Conservation (phyloP, 1,140 invertebrate species). For the Mylabris phalerata region DNA sequence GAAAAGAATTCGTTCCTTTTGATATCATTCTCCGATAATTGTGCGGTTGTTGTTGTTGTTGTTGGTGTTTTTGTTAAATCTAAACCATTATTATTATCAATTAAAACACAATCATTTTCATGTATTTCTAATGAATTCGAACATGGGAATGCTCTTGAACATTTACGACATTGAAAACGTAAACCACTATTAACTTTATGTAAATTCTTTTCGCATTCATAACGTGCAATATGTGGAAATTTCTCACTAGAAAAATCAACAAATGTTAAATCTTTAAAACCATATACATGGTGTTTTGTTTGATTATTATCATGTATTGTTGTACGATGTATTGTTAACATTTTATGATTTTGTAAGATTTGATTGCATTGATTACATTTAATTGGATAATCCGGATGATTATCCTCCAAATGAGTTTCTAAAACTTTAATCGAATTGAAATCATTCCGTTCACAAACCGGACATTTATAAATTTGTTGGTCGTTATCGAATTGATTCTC, state of each 20-base stretch:
- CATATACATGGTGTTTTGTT: constrained; percentile 43
- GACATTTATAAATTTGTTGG: constrained; percentile 43
- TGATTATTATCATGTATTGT: constrained; percentile 23
- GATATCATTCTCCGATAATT: constrained; percentile 46
- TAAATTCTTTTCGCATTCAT: constrained; percentile 61
- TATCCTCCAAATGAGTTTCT: constrained; percentile 62
- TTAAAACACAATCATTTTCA: constrained; percentile 48
- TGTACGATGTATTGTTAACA: constrained; percentile 57
- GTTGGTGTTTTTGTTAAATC: constrained; percentile 20
- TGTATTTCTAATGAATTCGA: constrained; percentile 62
- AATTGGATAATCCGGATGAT: constrained; percentile 60
- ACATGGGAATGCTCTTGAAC: constrained; percentile 67
- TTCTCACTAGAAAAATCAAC: constrained; percentile 72
- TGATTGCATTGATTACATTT: constrained; percentile 64
- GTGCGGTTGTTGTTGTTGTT: constrained; percentile 10
- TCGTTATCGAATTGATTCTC: constrained; percentile 22
- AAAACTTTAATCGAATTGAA: constrained; percentile 53
- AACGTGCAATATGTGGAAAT: constrained; percentile 67
- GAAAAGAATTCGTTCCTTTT: constrained; percentile 72
- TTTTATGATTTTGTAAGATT: constrained; percentile 61
- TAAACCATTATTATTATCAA: constrained; percentile 29
- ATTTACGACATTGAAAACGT: constrained; percentile 64
- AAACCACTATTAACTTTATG: constrained; percentile 56
- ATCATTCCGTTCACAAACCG: constrained; percentile 54
- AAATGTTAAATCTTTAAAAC: constrained; percentile 70